Conservation (phyloP, 2,113 vertebrate genomes). For the Atrichornis clamosus region DNA sequence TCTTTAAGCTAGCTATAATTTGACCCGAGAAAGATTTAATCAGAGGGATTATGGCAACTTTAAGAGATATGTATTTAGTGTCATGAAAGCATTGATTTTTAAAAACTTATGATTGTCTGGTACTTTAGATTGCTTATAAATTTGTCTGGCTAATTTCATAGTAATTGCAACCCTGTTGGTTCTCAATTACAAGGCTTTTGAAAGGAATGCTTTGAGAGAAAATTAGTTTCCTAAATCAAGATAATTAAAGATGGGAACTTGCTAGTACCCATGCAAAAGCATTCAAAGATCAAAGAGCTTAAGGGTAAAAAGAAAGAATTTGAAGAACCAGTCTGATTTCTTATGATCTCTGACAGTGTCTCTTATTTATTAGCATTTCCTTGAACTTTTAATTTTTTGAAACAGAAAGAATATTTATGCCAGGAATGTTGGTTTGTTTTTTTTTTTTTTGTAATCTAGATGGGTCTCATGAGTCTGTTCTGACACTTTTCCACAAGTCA, state of each 20-base stretch:
- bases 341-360: neutral
- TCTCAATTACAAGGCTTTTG: constrained; percentile 21
- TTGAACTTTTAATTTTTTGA: constrained; percentile 12
- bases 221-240: constrained; percentile 19
- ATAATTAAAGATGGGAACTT: constrained; percentile 32
- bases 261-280: neutral
- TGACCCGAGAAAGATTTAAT: neutral
- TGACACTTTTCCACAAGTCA: neutral
- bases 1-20: neutral
- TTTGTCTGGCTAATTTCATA: constrained; percentile 8
- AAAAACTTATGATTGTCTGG: neutral
- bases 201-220: constrained; percentile 10
- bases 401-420: neutral
- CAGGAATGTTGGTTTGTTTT: neutral
- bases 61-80: neutral
- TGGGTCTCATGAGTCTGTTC: neutral
- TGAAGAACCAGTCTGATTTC: neutral
- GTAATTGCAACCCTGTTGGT: neutral
- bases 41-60: neutral
- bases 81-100: neutral
- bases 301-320: constrained; percentile 20
- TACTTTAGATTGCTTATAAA: neutral
- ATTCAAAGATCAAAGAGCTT: constrained; percentile 34
- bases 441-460: neutral
- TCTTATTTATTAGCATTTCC: constrained; percentile 3